A percentile compares a stretch with the other conserved stretches of the same genome.
phyloP scores from a whole-genome alignment of 2,113 vertebrate genomes.

The Sebastes schlegelii region DNA sequence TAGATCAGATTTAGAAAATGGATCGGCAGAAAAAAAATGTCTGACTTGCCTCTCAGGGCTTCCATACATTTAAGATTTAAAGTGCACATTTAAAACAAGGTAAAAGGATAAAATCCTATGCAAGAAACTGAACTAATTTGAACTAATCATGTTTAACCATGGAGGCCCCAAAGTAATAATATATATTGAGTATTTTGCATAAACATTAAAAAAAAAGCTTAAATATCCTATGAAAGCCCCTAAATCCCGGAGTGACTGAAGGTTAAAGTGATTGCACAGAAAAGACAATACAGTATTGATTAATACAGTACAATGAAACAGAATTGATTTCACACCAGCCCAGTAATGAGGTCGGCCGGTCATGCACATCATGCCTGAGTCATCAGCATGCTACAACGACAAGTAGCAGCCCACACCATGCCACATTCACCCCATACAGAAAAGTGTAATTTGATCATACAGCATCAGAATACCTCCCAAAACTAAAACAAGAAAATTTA shows the following conservation, averaged over 20 bases:
- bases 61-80: background rate
- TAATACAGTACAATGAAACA: slow-evolving; percentile 29
- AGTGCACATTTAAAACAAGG: background rate
- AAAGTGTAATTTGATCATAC: background rate
- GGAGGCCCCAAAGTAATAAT: background rate
- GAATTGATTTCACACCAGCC: slow-evolving; percentile 27
- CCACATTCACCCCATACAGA: background rate
- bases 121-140: background rate
- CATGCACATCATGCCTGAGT: slow-evolving; percentile 54
- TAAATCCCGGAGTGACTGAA: background rate
- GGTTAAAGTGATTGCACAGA: slow-evolving; percentile 27
- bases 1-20: background rate
- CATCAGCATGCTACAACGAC: slow-evolving; percentile 15
- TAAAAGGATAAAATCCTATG: background rate
- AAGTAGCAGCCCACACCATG: slow-evolving; percentile 8
- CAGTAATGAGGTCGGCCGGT: background rate
- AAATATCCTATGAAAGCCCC: background rate
- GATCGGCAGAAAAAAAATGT: too few species aligned
- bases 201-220: background rate
- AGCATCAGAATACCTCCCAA: background rate
- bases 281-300: background rate
- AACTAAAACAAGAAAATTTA: background rate
- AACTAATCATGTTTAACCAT: background rate
- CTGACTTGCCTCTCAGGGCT: background rate
- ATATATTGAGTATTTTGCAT: background rate